These are phyloP conservation scores for Lymantria dispar DNA, from an alignment of 2,888 invertebrate genomes.

Conservation along the genomic window DNA sequence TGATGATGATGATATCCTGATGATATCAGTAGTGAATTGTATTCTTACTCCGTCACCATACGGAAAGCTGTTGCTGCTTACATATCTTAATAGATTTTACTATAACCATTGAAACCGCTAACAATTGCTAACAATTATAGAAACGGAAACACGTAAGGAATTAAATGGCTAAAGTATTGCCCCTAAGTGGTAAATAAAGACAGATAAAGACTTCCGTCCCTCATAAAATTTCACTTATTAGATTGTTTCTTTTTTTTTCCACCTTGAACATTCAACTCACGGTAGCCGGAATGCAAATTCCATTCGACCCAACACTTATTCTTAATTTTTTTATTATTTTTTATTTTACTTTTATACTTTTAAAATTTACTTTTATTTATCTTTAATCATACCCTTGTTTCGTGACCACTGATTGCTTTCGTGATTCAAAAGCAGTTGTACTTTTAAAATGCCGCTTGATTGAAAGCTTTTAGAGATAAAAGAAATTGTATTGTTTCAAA, in stretches of 20 bases:
- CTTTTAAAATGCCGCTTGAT: slow-evolving; percentile 62
- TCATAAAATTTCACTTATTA: too few species aligned
- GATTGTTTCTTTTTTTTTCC: neutral
- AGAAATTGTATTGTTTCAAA: slow-evolving; percentile 24
- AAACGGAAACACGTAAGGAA: too few species aligned
- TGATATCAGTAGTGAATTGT: too few species aligned
- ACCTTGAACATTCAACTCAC: slow-evolving; percentile 13
- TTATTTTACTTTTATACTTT: slow-evolving; percentile 23
- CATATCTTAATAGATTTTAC: too few species aligned
- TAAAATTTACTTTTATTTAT: slow-evolving; percentile 33
- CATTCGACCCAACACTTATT: slow-evolving; percentile 25
- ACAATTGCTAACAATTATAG: too few species aligned
- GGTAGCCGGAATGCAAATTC: slow-evolving; percentile 62
- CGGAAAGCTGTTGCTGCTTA: too few species aligned
- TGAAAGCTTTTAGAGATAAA: slow-evolving; percentile 55
- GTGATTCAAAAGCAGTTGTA: slow-evolving; percentile 62
- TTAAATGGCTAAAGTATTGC: too few species aligned
- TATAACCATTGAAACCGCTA: too few species aligned
- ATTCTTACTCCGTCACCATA: too few species aligned
- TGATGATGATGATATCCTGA: too few species aligned
- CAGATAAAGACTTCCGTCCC: too few species aligned
- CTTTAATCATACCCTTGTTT: slow-evolving; percentile 34
- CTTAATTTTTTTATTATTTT: slow-evolving; percentile 17
- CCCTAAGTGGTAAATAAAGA: too few species aligned
- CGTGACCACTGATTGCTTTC: slow-evolving; percentile 69